Percentiles rank a stretch among this genome's conserved stretches.
phyloP scores from a whole-genome alignment of 2,888 invertebrate genomes.

The Eucera pruinosa region DNA sequence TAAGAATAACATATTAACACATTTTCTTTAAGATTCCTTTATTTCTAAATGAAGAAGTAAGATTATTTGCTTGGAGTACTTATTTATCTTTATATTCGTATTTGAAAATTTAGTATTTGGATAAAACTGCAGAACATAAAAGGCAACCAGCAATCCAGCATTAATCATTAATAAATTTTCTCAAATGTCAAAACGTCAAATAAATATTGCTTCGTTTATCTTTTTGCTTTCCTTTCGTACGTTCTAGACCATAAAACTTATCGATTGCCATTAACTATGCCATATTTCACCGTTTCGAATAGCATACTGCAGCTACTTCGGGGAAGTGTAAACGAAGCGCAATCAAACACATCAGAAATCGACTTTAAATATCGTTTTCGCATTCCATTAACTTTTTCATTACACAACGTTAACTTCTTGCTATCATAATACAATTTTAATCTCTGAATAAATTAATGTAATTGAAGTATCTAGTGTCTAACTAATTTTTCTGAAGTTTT shows the following conservation, averaged over 20 bases:
- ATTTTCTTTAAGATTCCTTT: too few relatives aligned
- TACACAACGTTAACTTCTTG: too few relatives aligned
- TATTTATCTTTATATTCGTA: not conserved
- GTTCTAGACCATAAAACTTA: slow-evolving; percentile 59
- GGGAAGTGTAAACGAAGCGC: slow-evolving; percentile 1
- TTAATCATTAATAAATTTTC: slow-evolving; percentile 69
- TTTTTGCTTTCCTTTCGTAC: slow-evolving; percentile 45
- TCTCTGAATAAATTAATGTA: too few relatives aligned
- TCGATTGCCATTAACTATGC: slow-evolving; percentile 60
- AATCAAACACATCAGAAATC: not conserved
- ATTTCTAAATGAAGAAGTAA: too few relatives aligned
- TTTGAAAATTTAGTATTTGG: slow-evolving; percentile 11
- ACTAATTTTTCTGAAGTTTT: too few relatives aligned
- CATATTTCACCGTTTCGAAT: slow-evolving; percentile 49
- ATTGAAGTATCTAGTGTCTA: too few relatives aligned
- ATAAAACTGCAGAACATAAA: slow-evolving; percentile 12
- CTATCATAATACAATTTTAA: too few relatives aligned
- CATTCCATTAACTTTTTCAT: not conserved
- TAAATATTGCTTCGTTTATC: slow-evolving; percentile 64
- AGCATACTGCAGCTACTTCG: slow-evolving; percentile 6
- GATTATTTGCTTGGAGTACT: too few relatives aligned
- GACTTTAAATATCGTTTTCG: not conserved
- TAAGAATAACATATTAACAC: too few relatives aligned
- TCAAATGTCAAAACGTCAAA: slow-evolving; percentile 56
- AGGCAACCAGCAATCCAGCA: slow-evolving; percentile 48